Base-by-base conservation (phyloP, 2,113 vertebrate species). In the Thamnophis sirtalis region DNA sequence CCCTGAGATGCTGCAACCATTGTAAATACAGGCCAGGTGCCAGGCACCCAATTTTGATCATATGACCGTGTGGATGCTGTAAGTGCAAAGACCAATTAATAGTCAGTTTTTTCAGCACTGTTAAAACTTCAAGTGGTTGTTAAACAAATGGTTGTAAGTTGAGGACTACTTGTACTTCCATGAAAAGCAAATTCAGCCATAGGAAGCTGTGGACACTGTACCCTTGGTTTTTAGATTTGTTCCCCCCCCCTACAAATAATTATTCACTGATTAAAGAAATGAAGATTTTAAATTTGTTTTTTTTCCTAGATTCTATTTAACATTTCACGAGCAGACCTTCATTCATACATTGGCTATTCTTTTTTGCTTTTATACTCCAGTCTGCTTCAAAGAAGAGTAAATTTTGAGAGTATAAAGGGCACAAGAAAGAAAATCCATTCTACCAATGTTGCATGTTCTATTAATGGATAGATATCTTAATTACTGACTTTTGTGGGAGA, bases 231-330 rank as follows among this genome's bases (percentile, higher is more conserved):
- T 93, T 15, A 93, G 85, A 84, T 22, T n/a, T 2, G 60, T 95
- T 95, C 94, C 88, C 94, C 94, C 94, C 94, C 91, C 38, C 13
- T 89, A 10, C 86, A 90, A 86, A 51, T 94, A 80, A 8, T 84
- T 10, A 26, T 24, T 86, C 43, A 43, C 17, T 63, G n/a, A 53
- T 51, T 11, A 24, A 49, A 28, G 68, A 1, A 80, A n/a, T 11
- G 11, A 80, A 54, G 13, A 50, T 54, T 89, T 24, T 43, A 91
- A 50, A 43, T 10, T 91, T 93, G 87, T 93, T 51, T 38, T 87
- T 9, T 9, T 84, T 94, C 89, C 93, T 95, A 48, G 22, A 50
- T 50, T 50, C 84, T 50, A 50, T 49, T 50, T 51, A 86, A 86
- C 26, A 28, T 87, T 54, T 51, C 38, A 38, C 3, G 7, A 50